Base-by-base conservation (phyloP, 2,797 vertebrate genomes). In the Poecilia gillii region DNA sequence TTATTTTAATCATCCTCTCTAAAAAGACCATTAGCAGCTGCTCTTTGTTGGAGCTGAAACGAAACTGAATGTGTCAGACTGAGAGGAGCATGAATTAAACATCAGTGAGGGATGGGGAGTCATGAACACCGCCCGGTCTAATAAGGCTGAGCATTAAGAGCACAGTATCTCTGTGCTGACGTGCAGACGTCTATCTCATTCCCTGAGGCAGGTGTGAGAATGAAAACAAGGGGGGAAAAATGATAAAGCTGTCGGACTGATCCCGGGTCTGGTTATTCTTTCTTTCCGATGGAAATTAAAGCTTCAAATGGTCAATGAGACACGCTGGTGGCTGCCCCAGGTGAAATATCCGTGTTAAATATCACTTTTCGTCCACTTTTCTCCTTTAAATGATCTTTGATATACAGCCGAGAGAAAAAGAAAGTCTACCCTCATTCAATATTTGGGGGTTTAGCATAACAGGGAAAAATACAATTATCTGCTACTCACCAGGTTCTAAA, bases 21-120 rank as follows among this genome's bases (percentile, higher is more conserved):
- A 79, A 85, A 82, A 84, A 79, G 84, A 81, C 84, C 85, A 85
- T 90, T 83, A 90, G 87, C 82, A 86, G 91, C 86, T 72, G 85
- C 84, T 90, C 88, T 85, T 81, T 89, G 91, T 88, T 73, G 78
- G 79, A 79, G 82, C 82, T 79, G 82, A 83, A 80, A 83, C 79
- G 84, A 88, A 84, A 82, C 86, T 66, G 81, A 81, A 86, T 79
- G 81, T 87, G 82, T 90, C 80, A 80, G 84, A 86, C 75, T 6
- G 80, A 74, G 78, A 77, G 79, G 81, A 75, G 76, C 83, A 89
- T 91, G 85, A 88, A 91, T 91, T 88, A 91, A 89, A 91, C 87
- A 91, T 91, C 75, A 4, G 62, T 73, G 81, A 81, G 81, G 87
- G 82, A 80, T 3, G 36, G 57, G 78, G 87, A 90, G 25, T 87